Conservation (phyloP, 2,888 invertebrate genomes). For the Caenorhabditis sp. region DNA sequence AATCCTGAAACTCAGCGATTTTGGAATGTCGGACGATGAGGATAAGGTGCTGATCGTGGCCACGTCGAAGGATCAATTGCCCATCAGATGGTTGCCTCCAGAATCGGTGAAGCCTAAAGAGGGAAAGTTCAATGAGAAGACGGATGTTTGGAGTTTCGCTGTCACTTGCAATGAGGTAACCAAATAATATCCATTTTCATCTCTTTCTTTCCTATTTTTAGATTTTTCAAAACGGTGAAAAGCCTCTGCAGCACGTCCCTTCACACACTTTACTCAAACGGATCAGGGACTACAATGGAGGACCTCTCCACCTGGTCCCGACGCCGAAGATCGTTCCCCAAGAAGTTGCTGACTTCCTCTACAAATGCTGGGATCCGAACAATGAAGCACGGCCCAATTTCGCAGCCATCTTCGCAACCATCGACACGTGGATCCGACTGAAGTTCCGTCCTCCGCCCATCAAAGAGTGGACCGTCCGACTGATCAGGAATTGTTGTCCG, state of each 20-base stretch:
- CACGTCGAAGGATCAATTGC: not conserved
- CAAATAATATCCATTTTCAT: not conserved
- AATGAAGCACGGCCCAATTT: not conserved
- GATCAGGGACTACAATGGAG: not conserved
- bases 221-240: conserved; percentile 40
- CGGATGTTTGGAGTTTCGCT: conserved; percentile 54
- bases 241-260: conserved; percentile 3
- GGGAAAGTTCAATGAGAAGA: conserved; percentile 35
- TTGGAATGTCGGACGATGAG: conserved; percentile 30
- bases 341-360: not conserved
- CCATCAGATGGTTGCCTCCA: conserved; percentile 32
- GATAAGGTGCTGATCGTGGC: conserved; percentile 4
- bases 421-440: conserved; percentile 11
- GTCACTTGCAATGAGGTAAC: conserved; percentile 43
- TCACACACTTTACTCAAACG: not conserved
- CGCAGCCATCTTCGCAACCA: not conserved
- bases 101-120: not conserved
- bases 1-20: conserved; percentile 45
- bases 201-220: not conserved
- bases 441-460: conserved; percentile 25
- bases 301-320: no score
- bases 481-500: conserved; percentile 14
- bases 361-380: not conserved
- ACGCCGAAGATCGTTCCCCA: no score
- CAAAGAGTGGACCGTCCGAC: conserved; percentile 1